Evolutionary conservation across 1,140 invertebrate species (phyloP).

Genomic region (Wasmannia auropunctata): DNA sequence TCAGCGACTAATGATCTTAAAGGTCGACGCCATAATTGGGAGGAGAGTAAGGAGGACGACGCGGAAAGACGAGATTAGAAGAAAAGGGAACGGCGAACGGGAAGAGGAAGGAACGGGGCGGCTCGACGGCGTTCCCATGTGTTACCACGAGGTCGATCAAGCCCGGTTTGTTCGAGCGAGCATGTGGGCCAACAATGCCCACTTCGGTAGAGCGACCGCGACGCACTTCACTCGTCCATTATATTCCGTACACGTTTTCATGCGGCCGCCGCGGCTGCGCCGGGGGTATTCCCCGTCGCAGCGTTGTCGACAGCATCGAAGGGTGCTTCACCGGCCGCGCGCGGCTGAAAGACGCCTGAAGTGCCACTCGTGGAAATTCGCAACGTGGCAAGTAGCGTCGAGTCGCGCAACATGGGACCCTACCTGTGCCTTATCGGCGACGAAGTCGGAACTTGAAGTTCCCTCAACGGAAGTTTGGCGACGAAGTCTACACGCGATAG

Average conservation of each 20-base stretch:
- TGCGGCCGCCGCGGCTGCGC: conserved; percentile 66
- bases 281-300: conserved; percentile 63
- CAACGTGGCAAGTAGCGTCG: conserved; percentile 75
- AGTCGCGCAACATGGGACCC: conserved; percentile 62
- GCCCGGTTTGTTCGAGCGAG: conserved; percentile 78
- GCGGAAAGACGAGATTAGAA: conserved; percentile 55
- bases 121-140: conserved; percentile 75
- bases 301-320: conserved; percentile 70
- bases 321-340: conserved; percentile 76
- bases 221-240: conserved; percentile 82
- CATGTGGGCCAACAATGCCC: conserved; percentile 84
- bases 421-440: conserved; percentile 69
- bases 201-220: conserved; percentile 78
- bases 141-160: conserved; percentile 80
- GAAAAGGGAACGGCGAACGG: conserved; percentile 61
- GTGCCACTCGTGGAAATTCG: conserved; percentile 77
- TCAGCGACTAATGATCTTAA: conserved; percentile 28
- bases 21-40: conserved; percentile 25
- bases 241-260: conserved; percentile 78
- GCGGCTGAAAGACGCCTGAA: conserved; percentile 73
- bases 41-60: conserved; percentile 2
- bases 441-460: conserved; percentile 61
- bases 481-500: background rate
- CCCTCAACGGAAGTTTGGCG: conserved; percentile 23
- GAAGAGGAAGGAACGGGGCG: conserved; percentile 53